Conservation (phyloP, 2,113 vertebrate species). For the Pelmatolapia mariae region DNA sequence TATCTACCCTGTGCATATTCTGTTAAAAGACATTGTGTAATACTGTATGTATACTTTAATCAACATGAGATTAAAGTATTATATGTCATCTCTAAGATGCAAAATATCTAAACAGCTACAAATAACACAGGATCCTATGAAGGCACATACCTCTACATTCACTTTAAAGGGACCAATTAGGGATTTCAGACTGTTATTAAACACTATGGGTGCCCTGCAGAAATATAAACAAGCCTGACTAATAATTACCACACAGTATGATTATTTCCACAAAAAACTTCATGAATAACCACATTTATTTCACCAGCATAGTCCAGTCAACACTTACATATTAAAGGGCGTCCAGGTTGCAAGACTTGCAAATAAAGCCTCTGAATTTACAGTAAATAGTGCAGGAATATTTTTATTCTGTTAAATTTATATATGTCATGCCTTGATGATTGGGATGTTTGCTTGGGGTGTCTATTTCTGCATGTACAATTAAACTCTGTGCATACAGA, state of each 20-base stretch:
- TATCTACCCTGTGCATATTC: neutral
- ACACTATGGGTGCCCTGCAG: neutral
- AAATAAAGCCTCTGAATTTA: neutral
- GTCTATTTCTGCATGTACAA: neutral
- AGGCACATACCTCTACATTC: constrained; percentile 6
- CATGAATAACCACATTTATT: neutral
- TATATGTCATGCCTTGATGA: neutral
- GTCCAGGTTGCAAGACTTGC: neutral
- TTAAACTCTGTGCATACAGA: neutral
- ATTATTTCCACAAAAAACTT: neutral
- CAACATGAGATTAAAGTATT: neutral
- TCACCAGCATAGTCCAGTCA: neutral
- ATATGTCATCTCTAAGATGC: neutral
- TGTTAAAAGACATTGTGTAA: neutral
- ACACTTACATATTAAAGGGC: neutral
- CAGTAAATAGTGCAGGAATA: neutral
- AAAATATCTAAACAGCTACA: neutral
- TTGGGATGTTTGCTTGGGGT: neutral
- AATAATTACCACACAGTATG: neutral
- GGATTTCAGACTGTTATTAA: neutral
- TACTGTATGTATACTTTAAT: neutral
- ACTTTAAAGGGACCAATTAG: neutral
- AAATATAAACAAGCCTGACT: neutral
- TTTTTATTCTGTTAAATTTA: rapidly evolving
- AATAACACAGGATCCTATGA: neutral